Base-by-base conservation (phyloP, 2,797 vertebrate species). In the Glyptemys insculpta region DNA sequence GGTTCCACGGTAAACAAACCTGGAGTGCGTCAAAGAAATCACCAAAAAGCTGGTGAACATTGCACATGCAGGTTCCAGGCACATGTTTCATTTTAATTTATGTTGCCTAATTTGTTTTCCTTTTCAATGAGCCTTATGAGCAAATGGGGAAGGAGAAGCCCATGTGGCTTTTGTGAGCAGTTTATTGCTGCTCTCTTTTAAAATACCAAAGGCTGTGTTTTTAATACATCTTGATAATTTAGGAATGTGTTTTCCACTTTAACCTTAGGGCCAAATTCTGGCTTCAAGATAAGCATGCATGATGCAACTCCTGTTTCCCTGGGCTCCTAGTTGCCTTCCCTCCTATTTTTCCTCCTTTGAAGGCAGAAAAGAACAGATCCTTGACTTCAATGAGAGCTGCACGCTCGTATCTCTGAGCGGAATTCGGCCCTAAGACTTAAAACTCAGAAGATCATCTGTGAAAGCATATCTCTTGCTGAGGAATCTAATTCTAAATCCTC, bases 181-280 rank as follows among this genome's bases (percentile, higher is more conserved):
- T 57, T 91, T 86, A 31, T 14, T 83, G 1, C 83, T 91, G 9
- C 1, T 82, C 12, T 80, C 1, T 25, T 79, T 91, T 93, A 37
- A 95, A 93, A 89, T 21, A 78, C 3, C 18, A n/a, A 89, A 87
- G 41, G 29, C 50, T 89, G 53, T 87, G 92, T 78, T 14, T 88
- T 29, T 82, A 80, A 4, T 25, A 76, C 89, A 44, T 21, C 19
- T 93, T 81, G 23, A 34, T 1, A 56, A 49, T 50, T 10, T 83
- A 12, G 68, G 89, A 82, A 5, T 85, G 25, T 54, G 7, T 65
- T 93, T 86, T 56, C 50, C 82, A 44, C 25, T 90, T 91, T 49
- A 56, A 25, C 72, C 12, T 56, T 74, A 11, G 23, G 19, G 14
- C n/a, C 87, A 92, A 68, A 83, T 83, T 86, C 56, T 85, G 79